Evolutionary conservation across 2,113 vertebrate species (phyloP), one percentile per base, ranked within the genome.

Genomic region (Laterallus jamaicensis): DNA sequence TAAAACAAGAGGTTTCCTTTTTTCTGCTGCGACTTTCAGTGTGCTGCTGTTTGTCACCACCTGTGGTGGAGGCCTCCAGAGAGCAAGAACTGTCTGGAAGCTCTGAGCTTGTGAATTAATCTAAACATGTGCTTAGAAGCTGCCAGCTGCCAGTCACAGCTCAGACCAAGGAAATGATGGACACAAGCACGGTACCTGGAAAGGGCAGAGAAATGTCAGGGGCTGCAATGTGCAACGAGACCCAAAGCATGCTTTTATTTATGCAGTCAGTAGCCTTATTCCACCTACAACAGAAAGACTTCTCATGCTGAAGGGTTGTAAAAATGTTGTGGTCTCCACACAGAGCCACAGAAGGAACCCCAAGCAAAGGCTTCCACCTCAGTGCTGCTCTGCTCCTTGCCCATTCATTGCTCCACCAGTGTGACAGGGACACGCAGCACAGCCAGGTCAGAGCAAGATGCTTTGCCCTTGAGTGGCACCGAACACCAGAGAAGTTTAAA

Each of bases 401-500:
- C 7, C 16, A 4, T 31, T 59, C 49, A 4, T 25, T 68, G 52
- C 32, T n/a, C 40, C 86, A 42, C 29, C 47, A 42, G 59, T 1
- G 1, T 10, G 40, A 32, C 26, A 40, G 0, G 35, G 68, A n/a
- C 26, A 50, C 22, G 14, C 22, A 37, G 5, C 15, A 12, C 0
- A 2, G 55, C 28, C 85, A 79, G 19, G 42, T 2, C 15, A 28
- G 47, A 42, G 25, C 2, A 1, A 18, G 50, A 26, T 15, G 15
- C 19, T 69, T 50, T 3, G 26, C 60, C 19, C 89, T 56, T 32
- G 17, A 5, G 42, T 50, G 40, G 49, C 83, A 52, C 35, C 22
- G 20, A 63, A 64, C 7, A 25, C 12, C 47, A 39, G 68, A 35
- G 15, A 40, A 49, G 44, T 40, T 40, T 14, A 25, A 59, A 10